Conservation (phyloP, 1,140 invertebrate genomes). For the Nebria ingens region DNA sequence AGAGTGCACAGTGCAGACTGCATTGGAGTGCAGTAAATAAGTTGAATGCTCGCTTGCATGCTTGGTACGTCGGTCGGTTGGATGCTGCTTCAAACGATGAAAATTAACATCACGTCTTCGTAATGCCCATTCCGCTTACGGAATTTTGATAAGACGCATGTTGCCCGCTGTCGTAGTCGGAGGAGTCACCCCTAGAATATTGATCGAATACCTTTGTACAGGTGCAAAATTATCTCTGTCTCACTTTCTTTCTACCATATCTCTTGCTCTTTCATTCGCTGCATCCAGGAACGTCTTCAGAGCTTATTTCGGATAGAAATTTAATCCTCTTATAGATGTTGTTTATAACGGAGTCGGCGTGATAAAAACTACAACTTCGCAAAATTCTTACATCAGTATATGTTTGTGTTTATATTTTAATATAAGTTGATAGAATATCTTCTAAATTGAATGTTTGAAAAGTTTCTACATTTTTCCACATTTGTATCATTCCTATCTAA, state of each 20-base stretch:
- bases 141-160: constrained; percentile 1
- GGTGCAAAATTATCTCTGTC: constrained; percentile 4
- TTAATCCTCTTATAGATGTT: no score
- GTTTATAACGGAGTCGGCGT: no score
- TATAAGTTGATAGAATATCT: no score
- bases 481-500: no score
- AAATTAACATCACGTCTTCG: constrained; percentile 6
- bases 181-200: background rate
- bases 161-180: background rate
- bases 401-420: no score
- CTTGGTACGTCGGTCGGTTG: no score
- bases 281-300: no score
- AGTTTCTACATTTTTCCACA: no score
- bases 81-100: background rate
- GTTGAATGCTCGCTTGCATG: background rate
- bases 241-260: background rate
- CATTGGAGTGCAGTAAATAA: background rate
- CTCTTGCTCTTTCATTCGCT: background rate
- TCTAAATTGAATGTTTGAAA: no score
- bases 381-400: no score
- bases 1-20: background rate
- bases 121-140: constrained; percentile 2
- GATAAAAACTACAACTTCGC: no score
- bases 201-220: constrained; percentile 8
- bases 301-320: no score